Evolutionary conservation across 37 sponge, comb jelly and placozoan genomes (phyloP).

Genomic region (Aplysina aerophoba): DNA sequence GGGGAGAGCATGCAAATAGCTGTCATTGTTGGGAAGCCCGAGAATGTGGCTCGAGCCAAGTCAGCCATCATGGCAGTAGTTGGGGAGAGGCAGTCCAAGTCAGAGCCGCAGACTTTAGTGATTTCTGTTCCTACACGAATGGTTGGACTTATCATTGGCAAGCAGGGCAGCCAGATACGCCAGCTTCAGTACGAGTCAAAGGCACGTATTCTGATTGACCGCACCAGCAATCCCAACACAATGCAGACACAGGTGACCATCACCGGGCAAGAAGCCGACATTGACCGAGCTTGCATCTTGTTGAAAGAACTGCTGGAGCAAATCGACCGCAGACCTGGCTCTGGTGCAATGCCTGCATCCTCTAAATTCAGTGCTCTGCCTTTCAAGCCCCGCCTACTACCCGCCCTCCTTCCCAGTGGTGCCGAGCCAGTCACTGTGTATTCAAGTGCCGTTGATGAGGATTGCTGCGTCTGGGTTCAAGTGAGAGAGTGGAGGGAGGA

Average conservation of each 20-base stretch:
- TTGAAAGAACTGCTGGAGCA: slow-evolving; percentile 16
- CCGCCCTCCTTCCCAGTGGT: not conserved
- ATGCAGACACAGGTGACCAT: slow-evolving; percentile 6
- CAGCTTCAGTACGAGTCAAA: slow-evolving; percentile 51
- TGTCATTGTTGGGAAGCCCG: slow-evolving; percentile 35
- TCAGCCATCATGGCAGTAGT: slow-evolving; percentile 24
- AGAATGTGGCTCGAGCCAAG: slow-evolving; percentile 28
- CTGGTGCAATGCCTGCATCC: not conserved
- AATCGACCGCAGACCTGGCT: not conserved
- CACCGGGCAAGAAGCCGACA: not conserved
- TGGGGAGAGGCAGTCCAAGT: not conserved
- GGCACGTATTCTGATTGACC: slow-evolving; percentile 15
- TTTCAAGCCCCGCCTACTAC: slow-evolving; percentile 3
- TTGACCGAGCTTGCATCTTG: slow-evolving; percentile 7
- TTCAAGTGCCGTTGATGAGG: slow-evolving; percentile 30
- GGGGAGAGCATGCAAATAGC: not conserved
- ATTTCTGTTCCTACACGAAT: slow-evolving; percentile 23
- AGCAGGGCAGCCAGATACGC: slow-evolving; percentile 41
- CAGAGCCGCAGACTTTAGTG: not conserved
- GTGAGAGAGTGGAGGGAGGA: not conserved
- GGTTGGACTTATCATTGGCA: slow-evolving; percentile 52
- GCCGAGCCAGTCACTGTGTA: slow-evolving; percentile 32
- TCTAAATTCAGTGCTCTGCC: not conserved
- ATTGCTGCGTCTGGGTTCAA: slow-evolving; percentile 49
- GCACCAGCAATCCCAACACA: not conserved